Evolutionary conservation across 2,797 vertebrate genomes (phyloP), one percentile per base, ranked within the genome.

Genomic region (Sebastes diaconus): DNA sequence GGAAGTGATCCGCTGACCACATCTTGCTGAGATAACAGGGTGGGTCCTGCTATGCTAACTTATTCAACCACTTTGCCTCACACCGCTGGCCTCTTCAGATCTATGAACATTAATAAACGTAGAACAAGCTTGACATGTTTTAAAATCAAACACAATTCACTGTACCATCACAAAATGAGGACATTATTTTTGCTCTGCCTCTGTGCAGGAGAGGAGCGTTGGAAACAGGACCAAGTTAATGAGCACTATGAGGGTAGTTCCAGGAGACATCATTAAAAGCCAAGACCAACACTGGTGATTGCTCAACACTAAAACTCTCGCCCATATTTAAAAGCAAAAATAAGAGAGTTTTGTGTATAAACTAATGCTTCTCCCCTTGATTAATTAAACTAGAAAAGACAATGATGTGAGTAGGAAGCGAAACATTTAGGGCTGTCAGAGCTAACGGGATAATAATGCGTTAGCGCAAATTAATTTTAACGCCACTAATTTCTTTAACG

Each of bases 1-100:
- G 83, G 80, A 89, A 84, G 79, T 71, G 84, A 92, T 89, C 84
- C 76, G 66, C 85, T 90, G 85, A 88, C 84, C 83, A 71, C 87
- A 80, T 83, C 67, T 80, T 73, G 73, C 82, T 86, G 84, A 84
- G 80, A 93, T 88, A 90, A 89, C 80, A 81, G 81, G 88, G 83
- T 77, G 73, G 69, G 79, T 84, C 84, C 79, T 65, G 77, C 68
- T 81, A 75, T 57, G 55, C 63, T 69, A 84, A 88, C 81, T 77
- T 68, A 85, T 84, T 83, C 50, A 80, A 71, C 76, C 67, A 54
- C 84, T 79, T 71, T 69, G 50, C 27, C 83, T 88, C 77, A 55
- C 69, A 83, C 54, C 4, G 12, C 42, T 73, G 64, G 66, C 61
- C 39, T 55, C 55, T 70, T 86, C 16, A 42, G 68, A 75, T 66